Evolutionary conservation across 64 coral and sea anemone genomes (phyloP), one percentile per base, ranked within the genome.

Genomic region (Trachythela sp.): DNA sequence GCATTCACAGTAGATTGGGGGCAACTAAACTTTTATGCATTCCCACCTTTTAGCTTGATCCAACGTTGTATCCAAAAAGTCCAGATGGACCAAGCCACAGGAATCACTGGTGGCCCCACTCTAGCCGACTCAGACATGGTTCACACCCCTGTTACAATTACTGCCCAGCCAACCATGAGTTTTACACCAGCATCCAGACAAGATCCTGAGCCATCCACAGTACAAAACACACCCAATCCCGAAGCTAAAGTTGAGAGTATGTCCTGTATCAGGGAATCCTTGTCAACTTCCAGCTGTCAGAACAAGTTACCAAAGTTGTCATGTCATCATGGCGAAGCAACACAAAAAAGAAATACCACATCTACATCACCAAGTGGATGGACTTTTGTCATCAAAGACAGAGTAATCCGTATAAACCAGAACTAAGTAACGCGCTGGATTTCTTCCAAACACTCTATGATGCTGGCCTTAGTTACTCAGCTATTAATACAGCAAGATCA

Each of bases 111-210:
- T 87, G 40, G 92, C 60, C 8, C 88, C 84, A 85, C 9, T 89
- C 8, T 89, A 87, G 92, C 92, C 83, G 45, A 93, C 80, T 11
- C 92, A 93, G 68, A 77, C 67, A 20, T 93, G 59, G 92, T 93
- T 89, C 52, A 87, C 87, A 75, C 45, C 76, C 0, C 48, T 89
- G 4, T 42, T 92, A 13, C 42, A 14, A 34, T 87, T 76, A 42
- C 38, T 93, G 18, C 86, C 51, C 60, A 49, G 48, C 13, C 88
- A 90, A 77, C 85, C 90, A 29, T 92, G 90, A 85, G 86, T 92
- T 27, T 40, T 86, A 40, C 40, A 39, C 29, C 60, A 41, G 29
- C 54, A n/a, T 22, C 58, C 85, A 80, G 42, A 92, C 48, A 84
- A 86, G 42, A 85, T 92, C 14, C 30, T 75, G 22, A 86, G 88